Evolutionary conservation across 2,113 vertebrate species (phyloP).

Genomic region (Sphyrna mokarran): DNA sequence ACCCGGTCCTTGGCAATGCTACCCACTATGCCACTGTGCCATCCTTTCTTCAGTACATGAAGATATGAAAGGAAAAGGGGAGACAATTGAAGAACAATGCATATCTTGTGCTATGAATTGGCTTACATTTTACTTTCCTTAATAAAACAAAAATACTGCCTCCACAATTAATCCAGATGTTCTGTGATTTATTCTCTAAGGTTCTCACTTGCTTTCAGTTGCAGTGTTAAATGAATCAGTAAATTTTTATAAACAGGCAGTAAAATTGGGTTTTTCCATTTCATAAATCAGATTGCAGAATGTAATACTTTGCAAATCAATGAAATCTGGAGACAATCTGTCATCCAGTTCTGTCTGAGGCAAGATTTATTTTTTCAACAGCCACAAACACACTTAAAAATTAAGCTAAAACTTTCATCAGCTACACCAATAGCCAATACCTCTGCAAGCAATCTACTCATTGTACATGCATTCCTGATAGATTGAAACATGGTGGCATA

Average conservation of each 20-base stretch:
- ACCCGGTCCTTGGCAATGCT: too few relatives aligned
- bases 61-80: not conserved
- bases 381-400: not conserved
- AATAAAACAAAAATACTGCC: not conserved
- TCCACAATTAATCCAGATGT: not conserved
- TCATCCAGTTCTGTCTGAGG: not conserved
- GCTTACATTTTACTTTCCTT: not conserved
- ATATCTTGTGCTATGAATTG: not conserved
- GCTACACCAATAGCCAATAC: too few relatives aligned
- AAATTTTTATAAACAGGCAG: not conserved
- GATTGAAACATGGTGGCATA: too few relatives aligned
- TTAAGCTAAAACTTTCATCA: not conserved
- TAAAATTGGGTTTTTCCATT: not conserved
- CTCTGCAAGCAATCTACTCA: not conserved
- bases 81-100: not conserved
- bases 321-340: not conserved
- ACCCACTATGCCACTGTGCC: too few relatives aligned
- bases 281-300: constrained; percentile 11
- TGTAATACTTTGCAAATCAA: constrained; percentile 16
- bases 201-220: not conserved
- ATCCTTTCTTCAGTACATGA: not conserved
- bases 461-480: not conserved
- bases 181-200: not conserved
- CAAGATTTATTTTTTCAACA: not conserved
- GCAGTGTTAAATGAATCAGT: not conserved